These are phyloP conservation scores for Sipha flava DNA, from an alignment of 1,140 invertebrate genomes.

Conservation along the genomic window DNA sequence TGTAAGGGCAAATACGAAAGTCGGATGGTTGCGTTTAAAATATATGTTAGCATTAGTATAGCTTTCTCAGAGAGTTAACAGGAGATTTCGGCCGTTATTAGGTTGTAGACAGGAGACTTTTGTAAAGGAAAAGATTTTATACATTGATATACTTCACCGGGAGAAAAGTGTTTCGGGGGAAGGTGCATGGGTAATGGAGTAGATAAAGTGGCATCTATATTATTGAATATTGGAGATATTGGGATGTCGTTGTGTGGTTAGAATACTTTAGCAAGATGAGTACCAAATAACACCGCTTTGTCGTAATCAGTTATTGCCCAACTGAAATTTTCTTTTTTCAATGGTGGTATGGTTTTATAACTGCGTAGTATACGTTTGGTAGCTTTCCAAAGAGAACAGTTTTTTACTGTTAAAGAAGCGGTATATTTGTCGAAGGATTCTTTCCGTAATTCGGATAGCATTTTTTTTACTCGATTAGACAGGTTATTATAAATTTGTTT, in stretches of 20 bases:
- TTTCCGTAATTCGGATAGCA: background rate
- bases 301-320: background rate
- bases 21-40: constrained; percentile 13
- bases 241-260: background rate
- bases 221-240: background rate
- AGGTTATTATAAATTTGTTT: background rate
- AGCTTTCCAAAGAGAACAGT: background rate
- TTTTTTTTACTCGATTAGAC: background rate
- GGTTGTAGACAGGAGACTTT: background rate
- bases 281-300: background rate
- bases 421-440: background rate
- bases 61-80: background rate
- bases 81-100: constrained; percentile 9
- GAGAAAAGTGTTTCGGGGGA: background rate
- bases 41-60: background rate
- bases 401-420: background rate
- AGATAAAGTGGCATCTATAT: background rate
- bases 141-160: background rate
- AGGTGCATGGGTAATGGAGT: background rate
- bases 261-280: background rate
- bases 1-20: constrained; percentile 11
- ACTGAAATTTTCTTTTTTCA: too few relatives aligned
- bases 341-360: background rate
- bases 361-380: background rate
- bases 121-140: background rate